These are phyloP conservation scores for Himalopsyche japonica DNA, from an alignment of 2,888 invertebrate species.

Conservation along the genomic window DNA sequence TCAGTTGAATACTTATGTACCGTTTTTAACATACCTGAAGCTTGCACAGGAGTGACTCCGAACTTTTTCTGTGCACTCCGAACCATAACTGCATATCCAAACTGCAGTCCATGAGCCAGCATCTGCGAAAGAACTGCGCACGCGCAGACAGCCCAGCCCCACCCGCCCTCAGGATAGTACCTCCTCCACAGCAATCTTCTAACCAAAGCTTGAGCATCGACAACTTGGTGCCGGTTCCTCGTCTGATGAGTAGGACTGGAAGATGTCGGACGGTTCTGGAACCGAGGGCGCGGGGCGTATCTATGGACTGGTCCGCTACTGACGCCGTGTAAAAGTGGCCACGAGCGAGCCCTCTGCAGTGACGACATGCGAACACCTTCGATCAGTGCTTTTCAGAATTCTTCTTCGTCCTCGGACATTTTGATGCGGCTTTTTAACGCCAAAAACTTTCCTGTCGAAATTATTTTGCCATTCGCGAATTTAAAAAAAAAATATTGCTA, in stretches of 20 bases:
- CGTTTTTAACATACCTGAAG: conserved; percentile 59
- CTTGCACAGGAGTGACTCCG: conserved; percentile 64
- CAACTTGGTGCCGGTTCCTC: not conserved
- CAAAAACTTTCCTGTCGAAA: not conserved
- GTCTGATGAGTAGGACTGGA: not conserved
- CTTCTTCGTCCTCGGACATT: not conserved
- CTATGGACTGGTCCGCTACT: not conserved
- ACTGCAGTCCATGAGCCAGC: conserved; percentile 74
- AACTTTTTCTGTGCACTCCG: conserved; percentile 65
- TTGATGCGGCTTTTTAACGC: not conserved
- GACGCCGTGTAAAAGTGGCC: conserved; percentile 34
- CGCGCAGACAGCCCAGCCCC: conserved; percentile 81
- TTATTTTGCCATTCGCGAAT: too few relatives aligned
- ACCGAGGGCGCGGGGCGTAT: not conserved
- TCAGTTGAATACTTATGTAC: too few relatives aligned
- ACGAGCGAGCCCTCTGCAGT: conserved; percentile 33
- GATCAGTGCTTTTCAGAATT: not conserved
- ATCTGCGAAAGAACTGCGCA: conserved; percentile 75
- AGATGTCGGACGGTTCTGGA: not conserved
- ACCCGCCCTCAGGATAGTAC: conserved; percentile 86
- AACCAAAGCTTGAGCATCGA: conserved; percentile 60
- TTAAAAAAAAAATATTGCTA: too few relatives aligned
- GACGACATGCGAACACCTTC: conserved; percentile 29
- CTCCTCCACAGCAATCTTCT: conserved; percentile 70
- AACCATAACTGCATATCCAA: conserved; percentile 66